Conservation (phyloP, 1,140 invertebrate genomes). For the Trachymyrmex cornetzi region DNA sequence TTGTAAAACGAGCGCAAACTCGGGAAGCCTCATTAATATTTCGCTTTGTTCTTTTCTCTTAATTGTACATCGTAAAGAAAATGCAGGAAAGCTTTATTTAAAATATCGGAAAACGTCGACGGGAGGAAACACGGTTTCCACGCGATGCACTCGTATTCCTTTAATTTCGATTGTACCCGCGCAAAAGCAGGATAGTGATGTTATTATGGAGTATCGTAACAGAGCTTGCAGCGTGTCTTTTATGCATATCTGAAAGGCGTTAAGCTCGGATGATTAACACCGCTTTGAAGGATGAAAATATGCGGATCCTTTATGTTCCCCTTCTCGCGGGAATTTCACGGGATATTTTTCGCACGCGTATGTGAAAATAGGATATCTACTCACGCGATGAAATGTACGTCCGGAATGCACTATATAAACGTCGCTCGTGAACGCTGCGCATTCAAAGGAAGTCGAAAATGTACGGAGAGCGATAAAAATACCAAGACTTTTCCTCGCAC, state of each 20-base stretch:
- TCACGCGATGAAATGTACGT: constrained; percentile 26
- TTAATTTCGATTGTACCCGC: constrained; percentile 3
- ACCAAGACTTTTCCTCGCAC: background rate
- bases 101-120: constrained; percentile 12
- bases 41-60: constrained; percentile 7
- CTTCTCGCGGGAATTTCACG: constrained; percentile 24
- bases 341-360: constrained; percentile 6
- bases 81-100: background rate
- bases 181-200: background rate
- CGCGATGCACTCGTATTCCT: background rate
- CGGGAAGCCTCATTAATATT: constrained; percentile 23
- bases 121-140: too few relatives aligned
- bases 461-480: constrained; percentile 10
- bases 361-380: background rate
- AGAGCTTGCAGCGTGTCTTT: background rate
- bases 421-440: constrained; percentile 9
- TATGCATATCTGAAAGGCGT: background rate
- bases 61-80: background rate
- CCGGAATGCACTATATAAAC: constrained; percentile 42
- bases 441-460: constrained; percentile 30
- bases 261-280: background rate
- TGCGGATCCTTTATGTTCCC: background rate
- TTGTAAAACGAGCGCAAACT: constrained; percentile 20
- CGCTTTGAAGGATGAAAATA: background rate
- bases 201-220: background rate